Percentiles rank a stretch among this genome's conserved stretches.
Conservation (phyloP, 2,888 invertebrate genomes). For the Osmoderma eremita region DNA sequence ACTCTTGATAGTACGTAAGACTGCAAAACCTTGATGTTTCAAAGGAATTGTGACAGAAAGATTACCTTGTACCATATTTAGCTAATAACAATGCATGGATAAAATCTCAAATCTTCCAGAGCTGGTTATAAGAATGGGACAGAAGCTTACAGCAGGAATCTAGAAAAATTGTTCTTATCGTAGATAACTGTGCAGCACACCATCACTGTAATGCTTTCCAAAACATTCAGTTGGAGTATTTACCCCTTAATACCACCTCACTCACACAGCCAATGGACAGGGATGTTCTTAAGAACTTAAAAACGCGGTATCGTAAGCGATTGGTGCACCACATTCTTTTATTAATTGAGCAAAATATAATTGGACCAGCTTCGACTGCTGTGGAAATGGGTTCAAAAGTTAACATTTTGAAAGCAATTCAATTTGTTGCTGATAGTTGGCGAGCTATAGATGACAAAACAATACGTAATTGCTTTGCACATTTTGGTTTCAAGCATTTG, state of each 20-base stretch:
- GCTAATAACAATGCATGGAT: neutral
- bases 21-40: no score
- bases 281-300: slow-evolving; percentile 1
- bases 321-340: neutral
- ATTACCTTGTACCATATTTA: no score
- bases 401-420: no score
- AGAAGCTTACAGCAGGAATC: slow-evolving; percentile 13
- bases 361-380: no score
- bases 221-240: slow-evolving; percentile 4
- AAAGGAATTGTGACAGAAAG: no score
- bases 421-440: neutral
- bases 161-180: slow-evolving; percentile 4
- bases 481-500: slow-evolving; percentile 1
- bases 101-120: neutral
- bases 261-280: neutral
- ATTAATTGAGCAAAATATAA: neutral
- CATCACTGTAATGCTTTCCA: neutral
- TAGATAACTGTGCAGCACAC: slow-evolving; percentile 1
- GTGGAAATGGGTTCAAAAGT: no score
- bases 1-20: no score
- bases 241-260: neutral
- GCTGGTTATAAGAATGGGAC: neutral
- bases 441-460: neutral
- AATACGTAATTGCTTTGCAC: slow-evolving; percentile 12
- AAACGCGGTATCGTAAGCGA: neutral